Percentiles rank a stretch among this genome's conserved stretches.
Conservation (phyloP, 2,113 vertebrate genomes). For the Megaceryle maxima region DNA sequence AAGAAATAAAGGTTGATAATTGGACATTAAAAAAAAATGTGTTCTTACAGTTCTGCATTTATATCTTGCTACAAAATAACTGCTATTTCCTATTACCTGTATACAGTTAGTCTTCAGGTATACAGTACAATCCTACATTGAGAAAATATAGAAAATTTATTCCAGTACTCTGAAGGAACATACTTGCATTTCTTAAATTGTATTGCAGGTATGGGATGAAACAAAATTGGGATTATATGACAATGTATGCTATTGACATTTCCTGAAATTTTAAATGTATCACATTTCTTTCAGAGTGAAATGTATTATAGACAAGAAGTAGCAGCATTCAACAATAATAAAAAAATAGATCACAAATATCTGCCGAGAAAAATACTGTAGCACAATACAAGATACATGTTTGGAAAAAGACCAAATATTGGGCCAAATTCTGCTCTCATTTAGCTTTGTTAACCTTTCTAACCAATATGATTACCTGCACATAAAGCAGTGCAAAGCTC, state of each 20-base stretch:
- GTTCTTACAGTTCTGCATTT: not conserved
- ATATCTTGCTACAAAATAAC: not conserved
- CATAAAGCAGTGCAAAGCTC: not conserved
- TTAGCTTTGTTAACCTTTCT: not conserved
- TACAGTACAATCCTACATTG: not conserved
- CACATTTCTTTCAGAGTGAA: not conserved
- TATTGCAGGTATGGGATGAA: not conserved
- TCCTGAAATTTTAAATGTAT: not conserved
- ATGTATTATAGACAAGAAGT: not conserved
- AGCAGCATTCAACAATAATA: not conserved
- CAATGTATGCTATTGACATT: not conserved
- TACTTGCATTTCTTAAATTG: not conserved
- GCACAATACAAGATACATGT: not conserved
- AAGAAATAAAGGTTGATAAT: constrained; percentile 9
- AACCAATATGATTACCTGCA: not conserved
- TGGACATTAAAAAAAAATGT: not conserved
- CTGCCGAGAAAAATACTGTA: not conserved
- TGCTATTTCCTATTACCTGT: not conserved
- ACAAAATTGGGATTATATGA: not conserved
- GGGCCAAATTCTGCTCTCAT: not conserved
- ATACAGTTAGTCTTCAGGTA: not conserved
- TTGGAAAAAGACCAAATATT: not conserved
- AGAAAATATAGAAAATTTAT: not conserved
- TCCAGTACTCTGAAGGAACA: not conserved
- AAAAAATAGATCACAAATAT: not conserved